Percentiles rank a stretch among this genome's conserved stretches.
These are phyloP conservation scores for Pollenia griseotomentosa DNA, from an alignment of 2,888 invertebrate species.

Conservation along the genomic window DNA sequence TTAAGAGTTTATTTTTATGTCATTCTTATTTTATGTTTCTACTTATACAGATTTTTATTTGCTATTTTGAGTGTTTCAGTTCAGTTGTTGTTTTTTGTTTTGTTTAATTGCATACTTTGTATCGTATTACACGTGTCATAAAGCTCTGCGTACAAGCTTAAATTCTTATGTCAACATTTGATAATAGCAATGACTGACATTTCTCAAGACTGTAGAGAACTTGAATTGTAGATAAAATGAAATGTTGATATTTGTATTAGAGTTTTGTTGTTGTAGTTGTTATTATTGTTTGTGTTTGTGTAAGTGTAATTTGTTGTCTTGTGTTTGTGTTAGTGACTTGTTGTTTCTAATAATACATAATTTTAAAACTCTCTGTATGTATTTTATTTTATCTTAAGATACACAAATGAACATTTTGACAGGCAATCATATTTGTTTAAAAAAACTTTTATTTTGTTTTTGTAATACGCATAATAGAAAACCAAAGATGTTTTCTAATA, in stretches of 20 bases:
- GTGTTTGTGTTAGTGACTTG: slow-evolving; percentile 27
- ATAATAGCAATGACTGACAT: slow-evolving; percentile 68
- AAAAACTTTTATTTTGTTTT: slow-evolving; percentile 5
- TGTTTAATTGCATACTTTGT: slow-evolving; percentile 76
- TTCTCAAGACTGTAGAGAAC: slow-evolving; percentile 41
- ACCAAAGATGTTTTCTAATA: slow-evolving; percentile 18
- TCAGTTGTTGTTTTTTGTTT: slow-evolving; percentile 60
- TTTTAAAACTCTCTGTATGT: background rate
- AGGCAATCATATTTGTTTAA: slow-evolving; percentile 47
- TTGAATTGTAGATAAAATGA: slow-evolving; percentile 33
- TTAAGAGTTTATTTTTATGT: slow-evolving; percentile 42
- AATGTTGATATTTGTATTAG: background rate
- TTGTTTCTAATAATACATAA: slow-evolving; percentile 36
- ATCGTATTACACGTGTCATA: slow-evolving; percentile 77
- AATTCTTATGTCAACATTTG: slow-evolving; percentile 75
- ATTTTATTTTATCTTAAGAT: slow-evolving; percentile 49
- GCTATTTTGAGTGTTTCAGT: slow-evolving; percentile 34
- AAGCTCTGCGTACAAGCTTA: slow-evolving; percentile 74
- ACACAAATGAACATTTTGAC: slow-evolving; percentile 56
- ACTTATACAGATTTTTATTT: slow-evolving; percentile 35
- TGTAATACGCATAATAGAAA: background rate
- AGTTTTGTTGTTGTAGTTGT: background rate
- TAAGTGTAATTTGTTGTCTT: background rate
- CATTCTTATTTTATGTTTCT: slow-evolving; percentile 39
- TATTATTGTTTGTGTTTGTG: background rate